A percentile compares a stretch with the other conserved stretches of the same genome.
phyloP scores from a whole-genome alignment of 1,140 invertebrate species.

The Probaryconus sp. region DNA sequence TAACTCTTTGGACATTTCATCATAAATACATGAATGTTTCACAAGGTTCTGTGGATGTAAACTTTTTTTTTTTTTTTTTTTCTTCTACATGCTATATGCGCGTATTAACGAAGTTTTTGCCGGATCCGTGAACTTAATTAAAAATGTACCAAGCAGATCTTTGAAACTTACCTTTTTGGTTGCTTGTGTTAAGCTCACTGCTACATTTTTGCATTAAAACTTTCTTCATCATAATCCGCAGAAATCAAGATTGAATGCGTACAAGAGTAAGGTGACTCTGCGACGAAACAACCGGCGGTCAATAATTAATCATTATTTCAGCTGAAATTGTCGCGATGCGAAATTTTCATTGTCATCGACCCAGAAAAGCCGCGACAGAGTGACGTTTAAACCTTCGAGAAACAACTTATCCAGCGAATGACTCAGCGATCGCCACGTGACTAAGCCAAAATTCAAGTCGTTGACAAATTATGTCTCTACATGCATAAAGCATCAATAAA shows the following conservation, averaged over 20 bases:
- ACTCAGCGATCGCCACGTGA: neutral
- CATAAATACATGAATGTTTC: too few relatives aligned
- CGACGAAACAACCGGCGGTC: neutral
- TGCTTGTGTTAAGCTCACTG: too few relatives aligned
- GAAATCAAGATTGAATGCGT: neutral
- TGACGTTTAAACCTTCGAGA: neutral
- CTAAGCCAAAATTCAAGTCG: neutral
- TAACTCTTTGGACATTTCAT: too few relatives aligned
- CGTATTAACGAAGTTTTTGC: too few relatives aligned
- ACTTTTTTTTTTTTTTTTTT: too few relatives aligned
- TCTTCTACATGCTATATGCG: too few relatives aligned
- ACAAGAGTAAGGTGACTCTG: neutral
- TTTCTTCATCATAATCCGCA: constrained; percentile 1
- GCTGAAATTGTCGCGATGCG: neutral
- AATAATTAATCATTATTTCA: neutral
- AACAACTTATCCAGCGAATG: neutral
- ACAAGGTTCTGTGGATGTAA: too few relatives aligned
- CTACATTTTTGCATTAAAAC: neutral
- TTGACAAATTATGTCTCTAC: neutral
- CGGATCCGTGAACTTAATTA: too few relatives aligned
- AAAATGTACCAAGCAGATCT: too few relatives aligned
- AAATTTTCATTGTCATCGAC: neutral
- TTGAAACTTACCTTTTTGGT: too few relatives aligned
- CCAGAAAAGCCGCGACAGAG: neutral
- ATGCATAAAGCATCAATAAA: neutral